Conservation (phyloP, 2,888 invertebrate species). For the Oxycera nigricornis region DNA sequence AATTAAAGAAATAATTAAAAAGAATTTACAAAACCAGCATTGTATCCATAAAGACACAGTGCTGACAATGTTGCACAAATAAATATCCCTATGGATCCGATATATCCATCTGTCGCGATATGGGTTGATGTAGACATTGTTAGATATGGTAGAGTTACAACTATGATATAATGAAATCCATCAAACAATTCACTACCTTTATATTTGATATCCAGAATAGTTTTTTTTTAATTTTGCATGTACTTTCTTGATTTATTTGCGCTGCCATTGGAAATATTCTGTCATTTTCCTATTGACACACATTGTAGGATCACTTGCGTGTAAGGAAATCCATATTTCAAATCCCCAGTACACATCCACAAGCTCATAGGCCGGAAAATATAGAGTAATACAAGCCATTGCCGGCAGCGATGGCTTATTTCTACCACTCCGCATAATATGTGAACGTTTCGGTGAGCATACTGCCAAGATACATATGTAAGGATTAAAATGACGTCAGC, state of each 20-base stretch:
- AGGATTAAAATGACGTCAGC: slow-evolving; percentile 50
- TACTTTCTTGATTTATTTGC: neutral
- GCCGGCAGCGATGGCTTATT: neutral
- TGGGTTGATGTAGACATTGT: too few species aligned
- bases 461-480: slow-evolving; percentile 42
- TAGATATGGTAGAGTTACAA: too few species aligned
- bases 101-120: too few species aligned
- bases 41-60: too few species aligned
- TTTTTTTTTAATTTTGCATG: neutral
- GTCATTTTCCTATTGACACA: neutral
- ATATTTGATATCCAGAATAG: too few species aligned
- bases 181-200: too few species aligned
- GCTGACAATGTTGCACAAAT: too few species aligned
- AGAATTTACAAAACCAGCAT: too few species aligned
- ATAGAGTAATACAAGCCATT: slow-evolving; percentile 5
- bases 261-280: neutral
- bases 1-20: too few species aligned
- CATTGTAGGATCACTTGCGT: neutral
- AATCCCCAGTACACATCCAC: slow-evolving; percentile 10
- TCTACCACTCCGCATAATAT: neutral
- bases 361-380: slow-evolving; percentile 18
- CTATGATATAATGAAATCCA: too few species aligned
- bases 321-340: slow-evolving; percentile 14
- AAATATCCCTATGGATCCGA: too few species aligned
- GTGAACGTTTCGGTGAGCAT: slow-evolving; percentile 4